Conservation (phyloP, 35 echinoderm and acorn worm species). For the Holothuria glaberrima region DNA sequence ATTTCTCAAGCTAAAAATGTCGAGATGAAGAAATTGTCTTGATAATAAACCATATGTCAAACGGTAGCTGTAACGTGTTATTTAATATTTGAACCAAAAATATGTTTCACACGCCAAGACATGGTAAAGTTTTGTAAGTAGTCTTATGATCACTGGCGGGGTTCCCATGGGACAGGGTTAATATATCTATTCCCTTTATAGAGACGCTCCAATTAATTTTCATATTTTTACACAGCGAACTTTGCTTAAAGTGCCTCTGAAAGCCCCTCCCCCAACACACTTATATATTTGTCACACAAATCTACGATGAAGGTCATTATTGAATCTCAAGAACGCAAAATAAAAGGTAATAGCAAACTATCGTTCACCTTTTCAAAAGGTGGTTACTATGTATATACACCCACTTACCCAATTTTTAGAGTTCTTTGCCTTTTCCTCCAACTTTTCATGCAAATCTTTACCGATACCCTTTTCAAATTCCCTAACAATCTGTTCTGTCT, state of each 20-base stretch:
- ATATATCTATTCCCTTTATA: too few relatives aligned
- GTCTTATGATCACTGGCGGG: too few relatives aligned
- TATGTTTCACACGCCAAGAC: too few relatives aligned
- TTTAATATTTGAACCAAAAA: not conserved
- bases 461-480: slow-evolving; percentile 69
- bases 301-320: too few relatives aligned
- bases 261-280: too few relatives aligned
- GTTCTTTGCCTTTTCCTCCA: slow-evolving; percentile 61
- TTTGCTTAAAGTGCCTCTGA: too few relatives aligned
- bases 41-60: not conserved
- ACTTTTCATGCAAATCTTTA: slow-evolving; percentile 64
- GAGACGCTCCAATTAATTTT: too few relatives aligned
- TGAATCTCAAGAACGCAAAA: too few relatives aligned
- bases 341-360: not conserved
- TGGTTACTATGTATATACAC: not conserved
- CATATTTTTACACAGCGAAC: too few relatives aligned
- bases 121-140: too few relatives aligned
- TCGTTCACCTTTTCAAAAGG: not conserved
- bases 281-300: too few relatives aligned
- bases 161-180: too few relatives aligned
- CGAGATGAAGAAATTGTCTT: not conserved
- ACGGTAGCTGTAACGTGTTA: not conserved
- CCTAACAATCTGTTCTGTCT: slow-evolving; percentile 61
- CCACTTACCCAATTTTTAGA: slow-evolving; percentile 76
- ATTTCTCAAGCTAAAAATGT: slow-evolving; percentile 4